A percentile compares a stretch with the other conserved stretches of the same genome.
Evolutionary conservation across 2,888 invertebrate genomes (phyloP).

Genomic region (Lissonota sp.): DNA sequence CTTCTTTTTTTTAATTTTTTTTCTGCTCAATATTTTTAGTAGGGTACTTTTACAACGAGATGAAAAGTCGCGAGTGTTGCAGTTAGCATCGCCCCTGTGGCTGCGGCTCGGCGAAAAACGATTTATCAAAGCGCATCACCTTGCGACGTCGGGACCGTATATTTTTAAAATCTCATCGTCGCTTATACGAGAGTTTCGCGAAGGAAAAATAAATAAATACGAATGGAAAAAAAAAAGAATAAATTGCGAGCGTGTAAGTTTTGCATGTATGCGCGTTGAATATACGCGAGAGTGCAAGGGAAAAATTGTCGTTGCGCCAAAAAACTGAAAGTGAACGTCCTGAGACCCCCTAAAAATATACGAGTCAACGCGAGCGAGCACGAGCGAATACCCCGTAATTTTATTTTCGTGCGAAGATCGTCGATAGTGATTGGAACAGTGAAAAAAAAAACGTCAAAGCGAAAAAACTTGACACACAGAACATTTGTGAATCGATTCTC

Average conservation of each 20-base stretch:
- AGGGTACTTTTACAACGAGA: background rate
- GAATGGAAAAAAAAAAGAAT: conserved; percentile 14
- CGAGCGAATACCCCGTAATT: conserved; percentile 56
- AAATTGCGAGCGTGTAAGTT: conserved; percentile 13
- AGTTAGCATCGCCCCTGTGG: conserved; percentile 2
- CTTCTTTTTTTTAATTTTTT: background rate
- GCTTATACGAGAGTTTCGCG: conserved; percentile 59
- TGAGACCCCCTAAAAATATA: conserved; percentile 62
- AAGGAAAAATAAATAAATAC: conserved; percentile 16
- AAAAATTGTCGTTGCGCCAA: conserved; percentile 81
- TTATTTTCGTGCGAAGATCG: conserved; percentile 58
- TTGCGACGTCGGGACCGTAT: conserved; percentile 73
- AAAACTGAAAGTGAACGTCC: conserved; percentile 76
- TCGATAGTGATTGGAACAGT: background rate
- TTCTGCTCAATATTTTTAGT: too few species aligned
- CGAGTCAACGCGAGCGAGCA: conserved; percentile 52
- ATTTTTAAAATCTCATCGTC: conserved; percentile 76
- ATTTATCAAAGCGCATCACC: conserved; percentile 81
- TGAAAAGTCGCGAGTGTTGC: background rate
- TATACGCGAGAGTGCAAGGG: conserved; percentile 41
- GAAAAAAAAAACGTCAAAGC: too few species aligned
- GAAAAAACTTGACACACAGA: too few species aligned
- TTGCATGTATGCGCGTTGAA: conserved; percentile 33
- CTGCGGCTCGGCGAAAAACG: conserved; percentile 62
- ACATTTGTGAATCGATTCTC: too few species aligned